Base-by-base conservation (phyloP, 2,888 invertebrate species). In the Caenorhabditis becei region DNA sequence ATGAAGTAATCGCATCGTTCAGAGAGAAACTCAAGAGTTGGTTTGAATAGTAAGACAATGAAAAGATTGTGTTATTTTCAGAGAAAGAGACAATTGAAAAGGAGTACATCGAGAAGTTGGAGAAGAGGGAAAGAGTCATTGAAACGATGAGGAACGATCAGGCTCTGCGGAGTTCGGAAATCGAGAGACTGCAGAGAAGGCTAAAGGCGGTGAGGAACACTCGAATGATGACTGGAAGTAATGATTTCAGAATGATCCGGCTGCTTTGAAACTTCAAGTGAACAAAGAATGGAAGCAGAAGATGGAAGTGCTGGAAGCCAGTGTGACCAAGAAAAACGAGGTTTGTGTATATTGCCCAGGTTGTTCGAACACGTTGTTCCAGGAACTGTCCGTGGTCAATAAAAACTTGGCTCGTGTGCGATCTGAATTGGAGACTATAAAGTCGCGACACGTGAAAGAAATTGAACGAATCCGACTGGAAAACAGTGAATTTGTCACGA, bases 101-200 rank as follows among this genome's bases (percentile, higher is more conserved):
- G n/a, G 77, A 82, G 26, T 56, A 61, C 7, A 8, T 63, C 7
- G 84, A 80, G n/a, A 80, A 75, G 53, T 5, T 82, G n/a, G 79
- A 66, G 51, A 74, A 74, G 28, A 20, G 69, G 8, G 80, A 80
- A 10, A 67, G 61, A n/a, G 51, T 82, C 1, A 67, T 80, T n/a
- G 70, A 71, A 20, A 79, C 65, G 8, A 63, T 82, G 74, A 20
- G 75, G 44, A 67, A 70, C 28, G 80, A 82, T 28, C 80, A 78
- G 28, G 63, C 41, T 7, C 28, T 74, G 7, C 44, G 80, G 35
- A 66, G 49, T 20, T 18, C 47, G 20, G 80, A 80, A 28, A 77
- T 80, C 7, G 80, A 80, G 16, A 69, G 58, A 65, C 37, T 82
- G 11, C 66, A 74, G 54, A 74, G 62, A 59, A 70, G 32, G 41